These are phyloP conservation scores for Typhlomys cinereus DNA, from an alignment of 2,113 vertebrate genomes.

Conservation along the genomic window DNA sequence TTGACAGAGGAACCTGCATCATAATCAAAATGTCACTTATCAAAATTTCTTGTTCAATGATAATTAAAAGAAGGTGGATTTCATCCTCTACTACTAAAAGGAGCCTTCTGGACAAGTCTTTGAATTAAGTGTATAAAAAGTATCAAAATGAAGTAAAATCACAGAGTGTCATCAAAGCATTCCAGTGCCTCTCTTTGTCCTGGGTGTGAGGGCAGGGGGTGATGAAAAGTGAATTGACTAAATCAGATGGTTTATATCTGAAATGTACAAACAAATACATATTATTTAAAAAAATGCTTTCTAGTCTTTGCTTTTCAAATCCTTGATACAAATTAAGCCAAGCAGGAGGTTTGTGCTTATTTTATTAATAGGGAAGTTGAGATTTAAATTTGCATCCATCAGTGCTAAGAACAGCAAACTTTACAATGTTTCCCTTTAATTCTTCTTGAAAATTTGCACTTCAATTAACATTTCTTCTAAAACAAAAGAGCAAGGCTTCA, in stretches of 20 bases:
- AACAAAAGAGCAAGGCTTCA: constrained; percentile 41
- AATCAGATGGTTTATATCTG: background rate
- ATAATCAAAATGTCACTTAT: background rate
- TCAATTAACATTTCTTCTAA: background rate
- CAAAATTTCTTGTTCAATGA: background rate
- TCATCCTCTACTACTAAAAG: background rate
- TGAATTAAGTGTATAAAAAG: background rate
- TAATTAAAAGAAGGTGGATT: background rate
- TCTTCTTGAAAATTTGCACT: constrained; percentile 6
- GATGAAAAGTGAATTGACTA: background rate
- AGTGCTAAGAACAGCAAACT: background rate
- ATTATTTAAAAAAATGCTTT: background rate
- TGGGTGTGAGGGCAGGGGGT: accelerated
- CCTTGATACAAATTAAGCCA: background rate
- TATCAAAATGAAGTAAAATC: background rate
- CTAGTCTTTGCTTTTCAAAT: constrained; percentile 6
- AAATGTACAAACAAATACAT: background rate
- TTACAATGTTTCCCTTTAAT: background rate
- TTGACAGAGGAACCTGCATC: too few species aligned
- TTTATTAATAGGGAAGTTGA: background rate
- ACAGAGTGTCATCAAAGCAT: background rate
- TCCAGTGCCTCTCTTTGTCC: background rate
- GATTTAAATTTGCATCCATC: background rate
- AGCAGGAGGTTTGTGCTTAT: background rate
- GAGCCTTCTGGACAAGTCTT: background rate